Conservation (phyloP, 2,113 vertebrate genomes). For the Rhagologus leucostigma region DNA sequence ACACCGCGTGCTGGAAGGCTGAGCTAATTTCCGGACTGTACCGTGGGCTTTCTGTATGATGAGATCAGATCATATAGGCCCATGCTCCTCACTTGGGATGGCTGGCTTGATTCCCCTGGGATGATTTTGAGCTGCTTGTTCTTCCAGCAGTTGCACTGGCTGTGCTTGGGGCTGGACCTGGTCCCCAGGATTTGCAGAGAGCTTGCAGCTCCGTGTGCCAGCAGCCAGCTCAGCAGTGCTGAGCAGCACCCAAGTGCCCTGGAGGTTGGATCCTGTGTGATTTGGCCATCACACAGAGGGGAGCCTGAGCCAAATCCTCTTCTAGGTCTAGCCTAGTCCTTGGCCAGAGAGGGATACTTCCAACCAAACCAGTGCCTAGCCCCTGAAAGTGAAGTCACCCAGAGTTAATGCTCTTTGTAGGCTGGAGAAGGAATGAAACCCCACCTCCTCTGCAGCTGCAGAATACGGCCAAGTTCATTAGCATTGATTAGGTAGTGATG, state of each 20-base stretch:
- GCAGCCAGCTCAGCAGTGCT: background rate
- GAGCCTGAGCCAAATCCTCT: background rate
- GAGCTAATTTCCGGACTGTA: conserved; percentile 31
- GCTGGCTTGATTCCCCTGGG: background rate
- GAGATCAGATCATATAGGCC: background rate
- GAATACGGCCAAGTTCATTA: background rate
- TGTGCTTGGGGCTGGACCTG: background rate
- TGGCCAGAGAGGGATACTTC: background rate
- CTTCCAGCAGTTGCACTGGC: background rate
- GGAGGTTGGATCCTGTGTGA: background rate
- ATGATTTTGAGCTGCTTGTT: background rate
- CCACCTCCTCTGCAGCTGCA: background rate
- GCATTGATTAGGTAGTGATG: conserved; percentile 26
- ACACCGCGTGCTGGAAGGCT: background rate
- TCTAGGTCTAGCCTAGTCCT: background rate
- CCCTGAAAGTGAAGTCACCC: background rate
- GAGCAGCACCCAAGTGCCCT: background rate
- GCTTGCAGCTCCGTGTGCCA: background rate
- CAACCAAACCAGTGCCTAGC: background rate
- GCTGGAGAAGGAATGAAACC: background rate
- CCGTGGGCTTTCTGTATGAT: background rate
- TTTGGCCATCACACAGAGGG: background rate
- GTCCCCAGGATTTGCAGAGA: background rate
- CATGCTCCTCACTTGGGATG: background rate
- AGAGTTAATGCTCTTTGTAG: background rate